Evolutionary conservation across 2,888 invertebrate species (phyloP).

Genomic region (Pristionchus japonicus): DNA sequence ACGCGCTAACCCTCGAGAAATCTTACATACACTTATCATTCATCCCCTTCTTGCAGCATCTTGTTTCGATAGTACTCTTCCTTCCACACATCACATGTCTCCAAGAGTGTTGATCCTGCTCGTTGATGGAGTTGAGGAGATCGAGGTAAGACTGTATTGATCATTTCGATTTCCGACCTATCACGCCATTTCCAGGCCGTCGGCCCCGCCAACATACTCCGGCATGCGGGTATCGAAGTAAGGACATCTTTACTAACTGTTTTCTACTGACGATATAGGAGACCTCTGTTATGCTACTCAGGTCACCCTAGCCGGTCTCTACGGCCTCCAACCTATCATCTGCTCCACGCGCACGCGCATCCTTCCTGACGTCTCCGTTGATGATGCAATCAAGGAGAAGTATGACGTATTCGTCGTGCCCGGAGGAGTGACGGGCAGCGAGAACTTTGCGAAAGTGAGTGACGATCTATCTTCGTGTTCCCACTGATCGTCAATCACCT

Average conservation of each 20-base stretch:
- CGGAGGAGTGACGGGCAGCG: slow-evolving; percentile 85
- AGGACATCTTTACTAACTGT: slow-evolving; percentile 12
- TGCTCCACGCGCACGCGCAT: slow-evolving; percentile 89
- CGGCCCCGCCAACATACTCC: slow-evolving; percentile 88
- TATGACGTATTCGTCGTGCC: slow-evolving; percentile 88
- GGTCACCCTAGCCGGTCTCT: slow-evolving; percentile 87
- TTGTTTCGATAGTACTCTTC: neutral
- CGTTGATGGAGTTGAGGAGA: slow-evolving; percentile 94
- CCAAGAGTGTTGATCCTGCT: slow-evolving; percentile 82
- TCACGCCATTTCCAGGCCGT: slow-evolving; percentile 74
- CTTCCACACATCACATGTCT: slow-evolving; percentile 75
- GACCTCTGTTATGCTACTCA: too few relatives aligned
- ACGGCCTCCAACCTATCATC: slow-evolving; percentile 78
- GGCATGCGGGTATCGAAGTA: slow-evolving; percentile 86
- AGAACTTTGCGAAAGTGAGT: slow-evolving; percentile 82
- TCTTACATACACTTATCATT: too few relatives aligned
- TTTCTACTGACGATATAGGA: neutral
- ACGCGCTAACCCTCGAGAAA: too few relatives aligned
- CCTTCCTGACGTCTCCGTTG: slow-evolving; percentile 85
- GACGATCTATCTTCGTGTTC: neutral
- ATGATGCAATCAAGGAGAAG: slow-evolving; percentile 78
- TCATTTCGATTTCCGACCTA: neutral
- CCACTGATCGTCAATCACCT: too few relatives aligned
- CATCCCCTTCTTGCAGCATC: too few relatives aligned
- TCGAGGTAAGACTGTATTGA: slow-evolving; percentile 83